A percentile compares a stretch with the other conserved stretches of the same genome.
Evolutionary conservation across 2,797 vertebrate genomes (phyloP).

Genomic region (Lepilemur ruficaudatus): DNA sequence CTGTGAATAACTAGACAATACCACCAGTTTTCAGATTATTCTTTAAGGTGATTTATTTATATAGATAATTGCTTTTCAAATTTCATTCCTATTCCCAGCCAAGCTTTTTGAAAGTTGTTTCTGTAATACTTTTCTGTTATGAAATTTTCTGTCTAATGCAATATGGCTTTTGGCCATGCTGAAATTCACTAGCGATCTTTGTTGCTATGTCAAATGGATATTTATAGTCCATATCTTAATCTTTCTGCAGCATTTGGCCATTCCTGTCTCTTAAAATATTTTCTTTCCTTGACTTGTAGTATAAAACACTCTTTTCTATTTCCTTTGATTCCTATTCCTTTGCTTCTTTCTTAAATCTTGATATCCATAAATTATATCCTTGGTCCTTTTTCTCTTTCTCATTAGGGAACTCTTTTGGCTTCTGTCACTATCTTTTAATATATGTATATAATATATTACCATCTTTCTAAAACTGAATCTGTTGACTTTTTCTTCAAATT

Average conservation of each 20-base stretch:
- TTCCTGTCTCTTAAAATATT: conserved; percentile 8
- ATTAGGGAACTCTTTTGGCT: neutral
- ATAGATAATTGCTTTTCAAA: neutral
- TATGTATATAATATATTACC: neutral
- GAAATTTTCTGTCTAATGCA: neutral
- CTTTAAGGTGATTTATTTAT: neutral
- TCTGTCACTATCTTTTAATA: neutral
- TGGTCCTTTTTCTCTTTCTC: neutral
- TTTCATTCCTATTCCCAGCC: neutral
- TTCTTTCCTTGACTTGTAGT: neutral
- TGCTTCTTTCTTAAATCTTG: neutral
- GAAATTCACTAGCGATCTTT: conserved; percentile 3
- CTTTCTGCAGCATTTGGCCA: neutral
- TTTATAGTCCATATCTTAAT: neutral
- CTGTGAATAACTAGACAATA: neutral
- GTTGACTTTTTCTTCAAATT: neutral
- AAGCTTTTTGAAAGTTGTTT: conserved; percentile 23
- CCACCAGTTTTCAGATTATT: neutral
- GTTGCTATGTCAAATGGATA: neutral
- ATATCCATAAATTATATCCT: neutral
- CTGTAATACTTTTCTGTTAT: neutral
- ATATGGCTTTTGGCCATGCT: neutral
- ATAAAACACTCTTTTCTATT: neutral
- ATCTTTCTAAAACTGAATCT: neutral
- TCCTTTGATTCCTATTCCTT: neutral